Evolutionary conservation across 2,113 vertebrate genomes (phyloP), one percentile per base, ranked within the genome.

Genomic region (Aspiorhynchus laticeps): DNA sequence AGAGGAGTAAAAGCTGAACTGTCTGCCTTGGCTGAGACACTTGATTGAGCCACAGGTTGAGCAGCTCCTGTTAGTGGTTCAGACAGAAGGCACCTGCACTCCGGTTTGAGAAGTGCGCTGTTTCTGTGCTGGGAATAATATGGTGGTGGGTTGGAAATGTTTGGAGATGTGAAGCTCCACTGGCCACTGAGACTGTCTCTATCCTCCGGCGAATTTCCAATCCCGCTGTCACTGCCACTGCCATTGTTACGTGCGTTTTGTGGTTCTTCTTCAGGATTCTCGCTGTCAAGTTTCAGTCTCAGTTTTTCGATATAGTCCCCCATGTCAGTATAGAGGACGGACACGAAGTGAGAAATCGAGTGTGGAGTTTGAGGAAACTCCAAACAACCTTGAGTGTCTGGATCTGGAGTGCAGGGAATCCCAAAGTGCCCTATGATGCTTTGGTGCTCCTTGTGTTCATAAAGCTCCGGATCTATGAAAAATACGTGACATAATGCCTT

Each of bases 401-500:
- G 97, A 92, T 99, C 97, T 0, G 96, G 94, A 3, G 97, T 98
- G 92, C 98, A 99, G 36, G 93, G 93, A 46, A 99, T 95, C 10
- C 96, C 95, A 86, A 99, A 99, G 21, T 97, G 96, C 6, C 95
- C 95, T 0, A 96, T 96, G 9, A 99, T 95, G 46, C 96, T 97
- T 63, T 95, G 93, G 85, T 99, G 98, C 89, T 97, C 94, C 89
- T 95, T 93, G 81, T 99, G 98, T 75, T 91, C 93, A 89, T 96
- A 97, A 65, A 99, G 92, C 84, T 98, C 97, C 0, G 98, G 97
- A 88, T 99, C 98, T 74, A 98, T 96, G 92, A 98, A 98, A 87
- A 99, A 99, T 67, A 99, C 98, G 8, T 99, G 98, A 86, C 98
- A 99, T 86, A 97, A 97, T 0, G 97, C 96, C 71, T 96, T 95